Evolutionary conservation across 2,888 invertebrate genomes (phyloP), one percentile per base, ranked within the genome.

Genomic region (Zaprionus bogoriensis): DNA sequence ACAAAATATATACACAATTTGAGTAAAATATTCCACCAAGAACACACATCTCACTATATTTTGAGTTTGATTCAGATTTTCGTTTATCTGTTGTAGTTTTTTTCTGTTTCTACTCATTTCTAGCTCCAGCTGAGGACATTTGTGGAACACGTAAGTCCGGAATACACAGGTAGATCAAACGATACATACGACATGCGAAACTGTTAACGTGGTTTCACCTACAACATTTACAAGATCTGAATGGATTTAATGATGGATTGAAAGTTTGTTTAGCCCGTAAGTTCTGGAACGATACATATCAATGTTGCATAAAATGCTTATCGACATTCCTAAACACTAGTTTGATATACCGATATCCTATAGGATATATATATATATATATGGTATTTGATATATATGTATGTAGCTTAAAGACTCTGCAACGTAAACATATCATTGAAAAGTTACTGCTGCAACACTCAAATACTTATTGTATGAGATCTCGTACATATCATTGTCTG

Each of bases 371-470:
- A 53, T 54, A 53, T 53, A 38, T 64, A 50, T 54, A 48, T 58
- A 66, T 54, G 19, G n/a, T 39, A 39, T 3, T 36, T 36, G 32
- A 9, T 38, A 60, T 59, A 51, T 38, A 32, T 45, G 27, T 60
- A 48, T 17, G 36, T 57, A 59, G 87, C 78, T 69, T 54, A 65
- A 85, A 88, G 89, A 89, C 90, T 89, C 88, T 77, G 90, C 89
- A 90, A 90, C 90, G 87, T 83, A 80, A 87, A 90, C 89, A 90
- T 90, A 90, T 90, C 89, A 90, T 77, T 76, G 67, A 88, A n/a
- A n/a, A 75, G 70, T 74, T 68, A 82, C 75, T 82, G 85, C 79
- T 78, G 79, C 79, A 53, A 67, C 72, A 65, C 79, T 81, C 59
- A 52, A 71, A 74, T 19, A 41, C 28, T 36, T 30, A 39, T 6